phyloP scores from a whole-genome alignment of 1,140 invertebrate species.

The Drosophila guanche region DNA sequence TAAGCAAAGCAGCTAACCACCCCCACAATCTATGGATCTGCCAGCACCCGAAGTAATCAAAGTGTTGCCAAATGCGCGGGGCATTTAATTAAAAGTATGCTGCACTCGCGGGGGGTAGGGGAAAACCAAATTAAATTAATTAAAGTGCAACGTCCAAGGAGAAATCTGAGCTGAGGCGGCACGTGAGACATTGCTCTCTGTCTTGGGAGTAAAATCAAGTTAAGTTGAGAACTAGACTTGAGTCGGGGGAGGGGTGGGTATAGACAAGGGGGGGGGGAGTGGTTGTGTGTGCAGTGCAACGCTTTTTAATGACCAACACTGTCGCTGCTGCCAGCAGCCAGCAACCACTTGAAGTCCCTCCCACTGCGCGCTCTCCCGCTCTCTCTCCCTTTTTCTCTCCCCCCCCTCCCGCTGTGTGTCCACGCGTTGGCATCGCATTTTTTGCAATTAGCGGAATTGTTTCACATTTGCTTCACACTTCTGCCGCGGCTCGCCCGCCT shows the following conservation, averaged over 20 bases:
- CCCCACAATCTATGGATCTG: not conserved
- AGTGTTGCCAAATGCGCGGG: conserved; percentile 40
- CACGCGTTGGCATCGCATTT: conserved; percentile 41
- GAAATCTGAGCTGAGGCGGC: conserved; percentile 54
- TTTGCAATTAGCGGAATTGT: conserved; percentile 81
- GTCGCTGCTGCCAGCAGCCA: not conserved
- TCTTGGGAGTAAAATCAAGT: conserved; percentile 58
- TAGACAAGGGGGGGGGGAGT: too few species aligned
- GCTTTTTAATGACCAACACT: conserved; percentile 47
- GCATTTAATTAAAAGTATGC: conserved; percentile 76
- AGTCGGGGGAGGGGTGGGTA: too few species aligned
- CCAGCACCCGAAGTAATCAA: conserved; percentile 29
- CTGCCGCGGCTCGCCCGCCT: not conserved
- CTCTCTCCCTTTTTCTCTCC: not conserved
- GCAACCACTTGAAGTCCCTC: not conserved
- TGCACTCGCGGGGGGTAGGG: conserved; percentile 48
- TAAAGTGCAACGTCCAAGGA: conserved; percentile 54
- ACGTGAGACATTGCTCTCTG: conserved; percentile 60
- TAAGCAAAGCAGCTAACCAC: conserved; percentile 23
- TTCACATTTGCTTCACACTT: conserved; percentile 70
- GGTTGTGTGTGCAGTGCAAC: conserved; percentile 42
- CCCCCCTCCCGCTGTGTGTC: not conserved
- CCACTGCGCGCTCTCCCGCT: not conserved
- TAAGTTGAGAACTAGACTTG: conserved; percentile 39
- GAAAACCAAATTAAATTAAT: conserved; percentile 77